A percentile compares a stretch with the other conserved stretches of the same genome.
phyloP scores from a whole-genome alignment of 2,113 vertebrate species.

The Larimichthys polyactis region DNA sequence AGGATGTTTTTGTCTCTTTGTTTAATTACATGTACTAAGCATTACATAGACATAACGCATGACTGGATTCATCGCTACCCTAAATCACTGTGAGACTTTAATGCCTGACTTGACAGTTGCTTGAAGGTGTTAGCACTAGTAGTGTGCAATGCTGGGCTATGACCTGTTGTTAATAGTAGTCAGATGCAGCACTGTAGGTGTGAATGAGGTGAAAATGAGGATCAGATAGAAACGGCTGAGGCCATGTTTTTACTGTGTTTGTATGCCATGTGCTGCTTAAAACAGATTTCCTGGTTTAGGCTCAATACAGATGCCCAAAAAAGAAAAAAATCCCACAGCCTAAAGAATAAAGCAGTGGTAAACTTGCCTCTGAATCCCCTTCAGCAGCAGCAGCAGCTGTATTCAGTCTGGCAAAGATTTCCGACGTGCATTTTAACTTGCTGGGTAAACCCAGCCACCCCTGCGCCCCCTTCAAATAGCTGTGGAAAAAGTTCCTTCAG shows the following conservation, averaged over 20 bases:
- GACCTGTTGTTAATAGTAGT: constrained; percentile 84
- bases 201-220: constrained; percentile 87
- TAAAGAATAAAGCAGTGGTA: constrained; percentile 14
- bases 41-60: constrained; percentile 9
- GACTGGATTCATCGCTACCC: constrained; percentile 31
- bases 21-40: constrained; percentile 47
- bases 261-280: constrained; percentile 28
- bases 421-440: constrained; percentile 37
- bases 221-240: constrained; percentile 80
- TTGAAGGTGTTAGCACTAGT: constrained; percentile 68
- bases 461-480: constrained; percentile 69
- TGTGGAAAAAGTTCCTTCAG: constrained; percentile 74
- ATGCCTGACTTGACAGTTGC: constrained; percentile 76
- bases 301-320: constrained; percentile 17
- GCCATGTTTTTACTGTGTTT: constrained; percentile 56
- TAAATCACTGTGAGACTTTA: constrained; percentile 62
- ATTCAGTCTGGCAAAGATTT: constrained; percentile 44
- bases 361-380: constrained; percentile 11
- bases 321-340: neutral
- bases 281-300: constrained; percentile 41
- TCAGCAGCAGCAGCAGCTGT: constrained; percentile 30
- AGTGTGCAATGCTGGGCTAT: constrained; percentile 60
- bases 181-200: constrained; percentile 78
- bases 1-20: neutral
- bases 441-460: constrained; percentile 68